These are phyloP conservation scores for Popillia japonica DNA, from an alignment of 1,140 invertebrate genomes.

Conservation along the genomic window DNA sequence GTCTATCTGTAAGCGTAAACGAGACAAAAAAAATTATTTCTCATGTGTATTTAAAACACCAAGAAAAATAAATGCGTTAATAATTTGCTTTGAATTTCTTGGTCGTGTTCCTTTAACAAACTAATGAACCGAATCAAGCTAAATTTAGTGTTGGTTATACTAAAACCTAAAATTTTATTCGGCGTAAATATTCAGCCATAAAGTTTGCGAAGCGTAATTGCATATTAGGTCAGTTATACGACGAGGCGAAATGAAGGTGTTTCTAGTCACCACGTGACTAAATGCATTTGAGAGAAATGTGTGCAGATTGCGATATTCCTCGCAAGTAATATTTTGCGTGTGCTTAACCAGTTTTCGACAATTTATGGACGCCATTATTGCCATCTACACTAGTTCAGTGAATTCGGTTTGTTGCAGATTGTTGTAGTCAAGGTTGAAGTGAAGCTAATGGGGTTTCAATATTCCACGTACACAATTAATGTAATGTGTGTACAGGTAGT, in stretches of 20 bases:
- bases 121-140: not conserved
- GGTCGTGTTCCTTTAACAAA: too few relatives aligned
- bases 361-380: not conserved
- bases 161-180: not conserved
- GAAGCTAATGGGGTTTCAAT: not conserved
- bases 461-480: not conserved
- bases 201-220: not conserved
- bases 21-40: too few relatives aligned
- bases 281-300: not conserved
- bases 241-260: constrained; percentile 8
- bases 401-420: not conserved
- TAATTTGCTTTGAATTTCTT: too few relatives aligned
- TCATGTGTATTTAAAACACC: too few relatives aligned
- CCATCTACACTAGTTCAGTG: not conserved
- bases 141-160: not conserved
- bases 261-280: not conserved
- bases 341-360: not conserved
- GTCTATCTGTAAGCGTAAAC: too few relatives aligned
- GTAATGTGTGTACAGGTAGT: not conserved
- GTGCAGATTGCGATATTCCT: not conserved
- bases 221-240: not conserved
- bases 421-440: not conserved
- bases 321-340: not conserved
- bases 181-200: not conserved
- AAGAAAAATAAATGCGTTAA: too few relatives aligned